Percentiles rank a stretch among this genome's conserved stretches.
Evolutionary conservation across 2,113 vertebrate genomes (phyloP).

Genomic region (Tapirus terrestris): DNA sequence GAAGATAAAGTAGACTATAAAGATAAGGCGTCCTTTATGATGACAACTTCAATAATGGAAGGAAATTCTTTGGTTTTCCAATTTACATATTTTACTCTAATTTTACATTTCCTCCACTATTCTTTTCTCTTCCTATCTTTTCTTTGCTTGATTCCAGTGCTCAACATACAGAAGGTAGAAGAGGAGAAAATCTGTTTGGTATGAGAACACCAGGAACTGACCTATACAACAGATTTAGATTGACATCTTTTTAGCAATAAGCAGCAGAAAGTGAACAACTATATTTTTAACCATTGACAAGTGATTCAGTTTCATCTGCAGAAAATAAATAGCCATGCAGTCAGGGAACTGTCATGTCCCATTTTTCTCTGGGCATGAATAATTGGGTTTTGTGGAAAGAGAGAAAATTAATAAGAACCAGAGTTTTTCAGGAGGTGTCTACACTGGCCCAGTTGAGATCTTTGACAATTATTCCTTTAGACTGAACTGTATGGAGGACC

Average conservation of each 20-base stretch:
- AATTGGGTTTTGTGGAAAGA: conserved; percentile 25
- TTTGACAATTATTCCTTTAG: neutral
- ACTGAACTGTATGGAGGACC: neutral
- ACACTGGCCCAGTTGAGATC: neutral
- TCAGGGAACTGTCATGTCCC: conserved; percentile 77
- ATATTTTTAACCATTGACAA: conserved; percentile 76
- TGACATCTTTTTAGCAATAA: conserved; percentile 70
- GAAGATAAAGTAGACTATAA: conserved; percentile 73
- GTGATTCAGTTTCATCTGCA: conserved; percentile 82
- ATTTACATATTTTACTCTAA: conserved; percentile 72
- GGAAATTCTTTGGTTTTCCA: conserved; percentile 63
- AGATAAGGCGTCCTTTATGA: conserved; percentile 53
- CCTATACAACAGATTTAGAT: neutral
- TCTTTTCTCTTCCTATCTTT: conserved; percentile 63
- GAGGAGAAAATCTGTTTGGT: neutral
- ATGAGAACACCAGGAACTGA: neutral
- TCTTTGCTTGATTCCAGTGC: neutral
- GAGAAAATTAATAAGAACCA: neutral
- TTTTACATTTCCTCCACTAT: conserved; percentile 39
- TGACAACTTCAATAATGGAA: conserved; percentile 64
- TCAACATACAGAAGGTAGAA: conserved; percentile 38
- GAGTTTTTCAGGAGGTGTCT: neutral
- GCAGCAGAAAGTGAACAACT: conserved; percentile 81
- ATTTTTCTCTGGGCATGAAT: neutral
- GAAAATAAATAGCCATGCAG: conserved; percentile 80